Evolutionary conservation across 2,888 invertebrate genomes (phyloP), one percentile per base, ranked within the genome.

Genomic region (Lasioglossum malachurum): DNA sequence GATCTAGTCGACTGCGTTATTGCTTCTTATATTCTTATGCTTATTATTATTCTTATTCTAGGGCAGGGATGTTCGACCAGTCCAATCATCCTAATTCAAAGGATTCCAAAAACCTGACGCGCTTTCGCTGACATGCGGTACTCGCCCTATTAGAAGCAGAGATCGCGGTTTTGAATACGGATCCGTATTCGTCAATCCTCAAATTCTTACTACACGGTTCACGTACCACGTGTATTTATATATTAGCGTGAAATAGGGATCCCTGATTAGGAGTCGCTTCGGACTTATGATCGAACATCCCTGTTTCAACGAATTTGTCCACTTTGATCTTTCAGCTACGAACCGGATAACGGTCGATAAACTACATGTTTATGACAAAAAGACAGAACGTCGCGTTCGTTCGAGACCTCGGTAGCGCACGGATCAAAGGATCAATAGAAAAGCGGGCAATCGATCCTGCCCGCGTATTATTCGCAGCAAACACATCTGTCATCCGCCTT

Each of bases 391-490:
- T 12, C 14, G 16, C n/a, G 69, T 38, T 41, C 12, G 71, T 41
- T 38, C n/a, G n/a, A 71, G 41, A 41, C n/a, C 41, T 41, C n/a
- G 71, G 41, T 71, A 41, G 41, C 71, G 14, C n/a, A 12, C 14
- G n/a, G 71, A 12, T 7, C 38, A n/a, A 71, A 38, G 10, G n/a
- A 23, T 23, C n/a, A 12, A 10, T 10, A 7, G 31, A 67, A 19
- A 67, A 35, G 16, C n/a, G 5, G 16, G 0, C 31, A 2, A 31
- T 31, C 60, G 16, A 16, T 64, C 4, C 67, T 8, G 19, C 31
- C 19, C 67, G 67, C 31, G 19, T 41, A 64, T 60, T 60, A 60
- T 75, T 84, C 69, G 71, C 57, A 83, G 35, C 31, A 53, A 49
- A 79, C 16, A 0, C n/a, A 19, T 49, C 35, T 38, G 73, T 78